A percentile compares a stretch with the other conserved stretches of the same genome.
Conservation (phyloP, 2,797 vertebrate species). For the Sylvilagus floridanus region DNA sequence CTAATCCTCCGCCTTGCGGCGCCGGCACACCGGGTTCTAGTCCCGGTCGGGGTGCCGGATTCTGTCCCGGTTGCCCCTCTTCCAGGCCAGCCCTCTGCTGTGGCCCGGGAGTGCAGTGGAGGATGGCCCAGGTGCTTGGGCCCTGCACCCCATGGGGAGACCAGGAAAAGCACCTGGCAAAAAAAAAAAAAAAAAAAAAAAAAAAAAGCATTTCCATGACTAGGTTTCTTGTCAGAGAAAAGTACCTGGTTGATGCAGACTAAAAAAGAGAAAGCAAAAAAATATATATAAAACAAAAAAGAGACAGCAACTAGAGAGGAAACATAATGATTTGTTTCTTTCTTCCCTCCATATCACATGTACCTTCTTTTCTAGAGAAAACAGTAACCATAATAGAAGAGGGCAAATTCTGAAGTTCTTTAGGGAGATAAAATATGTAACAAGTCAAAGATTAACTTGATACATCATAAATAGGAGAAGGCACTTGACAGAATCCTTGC, state of each 20-base stretch:
- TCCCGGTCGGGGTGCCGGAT: too few species aligned
- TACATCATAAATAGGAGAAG: slow-evolving; percentile 12
- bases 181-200: too few species aligned
- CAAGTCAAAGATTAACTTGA: slow-evolving; percentile 56
- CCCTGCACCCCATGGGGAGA: too few species aligned
- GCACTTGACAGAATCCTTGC: not conserved
- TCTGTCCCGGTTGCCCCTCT: too few species aligned
- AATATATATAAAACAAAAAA: not conserved
- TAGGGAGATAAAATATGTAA: slow-evolving; percentile 58
- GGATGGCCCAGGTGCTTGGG: too few species aligned
- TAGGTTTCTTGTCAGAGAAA: slow-evolving; percentile 58
- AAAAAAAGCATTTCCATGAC: slow-evolving; percentile 12
- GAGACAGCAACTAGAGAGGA: not conserved
- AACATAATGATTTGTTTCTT: not conserved
- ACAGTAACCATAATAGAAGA: slow-evolving; percentile 32
- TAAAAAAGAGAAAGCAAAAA: slow-evolving; percentile 39
- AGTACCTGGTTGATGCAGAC: not conserved
- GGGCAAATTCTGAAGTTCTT: slow-evolving; percentile 63
- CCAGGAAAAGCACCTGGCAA: too few species aligned
- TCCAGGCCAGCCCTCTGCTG: too few species aligned
- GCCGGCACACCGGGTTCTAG: too few species aligned
- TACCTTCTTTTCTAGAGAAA: slow-evolving; percentile 11
- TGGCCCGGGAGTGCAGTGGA: too few species aligned
- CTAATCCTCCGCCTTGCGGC: too few species aligned
- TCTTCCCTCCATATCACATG: not conserved